These are phyloP conservation scores for Myotis findleyi DNA, from an alignment of 2,797 vertebrate species.

Conservation along the genomic window DNA sequence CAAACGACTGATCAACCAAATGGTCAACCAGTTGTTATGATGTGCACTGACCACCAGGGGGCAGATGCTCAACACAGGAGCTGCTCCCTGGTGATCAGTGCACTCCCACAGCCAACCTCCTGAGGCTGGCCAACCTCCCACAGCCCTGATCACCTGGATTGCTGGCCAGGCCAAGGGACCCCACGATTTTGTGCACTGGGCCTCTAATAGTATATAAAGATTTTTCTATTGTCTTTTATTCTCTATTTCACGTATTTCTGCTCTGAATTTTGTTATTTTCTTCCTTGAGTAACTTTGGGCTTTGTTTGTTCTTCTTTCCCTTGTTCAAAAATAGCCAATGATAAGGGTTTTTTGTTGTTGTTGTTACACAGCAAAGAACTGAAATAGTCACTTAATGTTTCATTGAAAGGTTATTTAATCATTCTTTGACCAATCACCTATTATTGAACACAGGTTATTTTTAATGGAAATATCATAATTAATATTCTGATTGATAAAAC, in stretches of 20 bases:
- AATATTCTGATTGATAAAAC: slow-evolving; percentile 31
- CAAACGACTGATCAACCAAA: too few species aligned
- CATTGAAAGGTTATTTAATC: neutral
- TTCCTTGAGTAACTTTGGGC: neutral
- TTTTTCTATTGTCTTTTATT: neutral
- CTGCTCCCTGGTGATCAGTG: too few species aligned
- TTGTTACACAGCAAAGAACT: neutral
- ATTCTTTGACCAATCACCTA: slow-evolving; percentile 33
- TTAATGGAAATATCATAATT: slow-evolving; percentile 35
- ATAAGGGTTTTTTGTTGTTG: neutral
- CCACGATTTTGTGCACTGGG: too few species aligned
- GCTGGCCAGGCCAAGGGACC: too few species aligned
- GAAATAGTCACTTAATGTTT: slow-evolving; percentile 9
- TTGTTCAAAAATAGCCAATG: neutral
- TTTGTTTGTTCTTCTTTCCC: neutral
- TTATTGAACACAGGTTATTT: neutral
- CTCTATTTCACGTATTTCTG: neutral
- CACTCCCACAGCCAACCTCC: too few species aligned
- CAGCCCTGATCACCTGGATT: too few species aligned
- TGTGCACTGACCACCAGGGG: too few species aligned
- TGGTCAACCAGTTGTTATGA: too few species aligned
- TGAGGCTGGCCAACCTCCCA: too few species aligned
- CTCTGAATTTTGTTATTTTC: neutral
- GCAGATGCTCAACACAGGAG: too few species aligned
- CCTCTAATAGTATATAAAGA: neutral